Conservation (phyloP, 2,797 vertebrate genomes). For the Scyliorhinus canicula region DNA sequence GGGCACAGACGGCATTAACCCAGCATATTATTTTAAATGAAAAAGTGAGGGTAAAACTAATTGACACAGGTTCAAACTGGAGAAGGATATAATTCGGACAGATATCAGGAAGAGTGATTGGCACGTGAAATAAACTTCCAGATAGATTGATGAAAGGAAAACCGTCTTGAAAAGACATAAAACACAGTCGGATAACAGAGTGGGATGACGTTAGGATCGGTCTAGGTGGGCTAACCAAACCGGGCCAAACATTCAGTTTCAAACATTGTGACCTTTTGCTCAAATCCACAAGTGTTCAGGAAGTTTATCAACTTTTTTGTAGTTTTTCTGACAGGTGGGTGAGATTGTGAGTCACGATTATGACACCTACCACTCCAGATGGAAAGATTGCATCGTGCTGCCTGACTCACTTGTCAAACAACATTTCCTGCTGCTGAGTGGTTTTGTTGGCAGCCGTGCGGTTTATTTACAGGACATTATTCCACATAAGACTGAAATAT, state of each 20-base stretch:
- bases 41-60: neutral
- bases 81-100: neutral
- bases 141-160: neutral
- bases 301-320: neutral
- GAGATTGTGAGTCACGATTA: neutral
- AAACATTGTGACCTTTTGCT: neutral
- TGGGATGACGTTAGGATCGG: neutral
- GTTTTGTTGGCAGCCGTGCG: neutral
- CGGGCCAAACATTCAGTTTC: neutral
- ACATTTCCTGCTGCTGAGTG: neutral
- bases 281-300: neutral
- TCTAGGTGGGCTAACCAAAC: neutral
- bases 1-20: neutral
- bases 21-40: neutral
- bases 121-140: neutral
- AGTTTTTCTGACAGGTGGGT: neutral
- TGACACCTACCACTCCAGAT: slow-evolving; percentile 7
- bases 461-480: neutral
- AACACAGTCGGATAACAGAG: neutral
- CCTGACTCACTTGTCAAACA: slow-evolving; percentile 9
- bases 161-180: neutral
- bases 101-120: neutral
- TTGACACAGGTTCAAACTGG: neutral
- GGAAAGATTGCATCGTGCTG: neutral
- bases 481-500: slow-evolving; percentile 11